These are phyloP conservation scores for Schlechtendalia chinensis DNA, from an alignment of 1,140 invertebrate species.

Conservation along the genomic window DNA sequence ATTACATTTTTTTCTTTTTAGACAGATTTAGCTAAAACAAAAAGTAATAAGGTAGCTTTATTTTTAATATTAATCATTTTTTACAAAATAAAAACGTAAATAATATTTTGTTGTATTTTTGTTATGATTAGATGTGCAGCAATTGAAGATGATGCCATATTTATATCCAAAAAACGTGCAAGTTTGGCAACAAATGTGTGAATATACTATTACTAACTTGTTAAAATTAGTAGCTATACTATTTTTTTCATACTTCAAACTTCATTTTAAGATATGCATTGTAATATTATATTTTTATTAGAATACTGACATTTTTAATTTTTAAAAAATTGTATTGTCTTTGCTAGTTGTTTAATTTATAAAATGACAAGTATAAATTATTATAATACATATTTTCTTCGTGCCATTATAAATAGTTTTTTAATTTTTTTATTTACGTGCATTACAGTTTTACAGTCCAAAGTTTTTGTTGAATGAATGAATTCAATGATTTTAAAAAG, in stretches of 20 bases:
- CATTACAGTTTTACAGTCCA: background rate
- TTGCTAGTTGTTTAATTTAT: background rate
- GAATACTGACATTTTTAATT: background rate
- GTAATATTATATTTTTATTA: background rate
- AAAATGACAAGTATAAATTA: background rate
- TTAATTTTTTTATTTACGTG: background rate
- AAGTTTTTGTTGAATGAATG: background rate
- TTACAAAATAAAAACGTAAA: background rate
- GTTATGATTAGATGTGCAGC: conserved; percentile 7
- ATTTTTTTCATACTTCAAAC: background rate
- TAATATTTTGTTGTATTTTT: background rate
- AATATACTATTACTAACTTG: background rate
- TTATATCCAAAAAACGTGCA: conserved; percentile 13
- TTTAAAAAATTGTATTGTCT: background rate
- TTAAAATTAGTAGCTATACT: background rate
- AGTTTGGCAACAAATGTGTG: conserved; percentile 30
- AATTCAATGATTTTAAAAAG: background rate
- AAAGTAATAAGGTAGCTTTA: background rate
- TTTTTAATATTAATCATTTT: background rate
- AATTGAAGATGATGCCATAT: background rate
- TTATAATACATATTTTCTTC: background rate
- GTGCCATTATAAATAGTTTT: background rate
- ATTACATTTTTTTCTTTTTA: background rate
- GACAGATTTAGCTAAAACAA: background rate
- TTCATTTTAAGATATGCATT: background rate